phyloP scores from a whole-genome alignment of 1,140 invertebrate species.

The Macrotrachela quadricornifera region DNA sequence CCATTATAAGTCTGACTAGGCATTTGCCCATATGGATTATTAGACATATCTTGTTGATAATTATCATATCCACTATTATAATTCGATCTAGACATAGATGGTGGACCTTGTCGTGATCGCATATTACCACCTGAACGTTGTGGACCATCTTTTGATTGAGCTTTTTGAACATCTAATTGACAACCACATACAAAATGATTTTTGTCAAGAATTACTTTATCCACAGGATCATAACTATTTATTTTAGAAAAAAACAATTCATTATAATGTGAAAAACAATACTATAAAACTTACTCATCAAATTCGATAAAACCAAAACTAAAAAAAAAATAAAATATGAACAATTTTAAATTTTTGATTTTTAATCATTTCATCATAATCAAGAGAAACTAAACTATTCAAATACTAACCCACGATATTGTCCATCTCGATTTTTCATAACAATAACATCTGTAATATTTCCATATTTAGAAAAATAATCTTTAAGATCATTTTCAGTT shows the following conservation, averaged over 20 bases:
- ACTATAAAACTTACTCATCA: constrained; percentile 49
- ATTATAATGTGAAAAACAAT: too few relatives aligned
- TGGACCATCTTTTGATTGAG: constrained; percentile 27
- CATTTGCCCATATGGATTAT: constrained; percentile 10
- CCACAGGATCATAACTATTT: neutral
- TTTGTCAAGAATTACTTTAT: constrained; percentile 21
- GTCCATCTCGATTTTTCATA: constrained; percentile 40
- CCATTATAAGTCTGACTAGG: constrained; percentile 8
- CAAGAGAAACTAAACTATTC: too few relatives aligned
- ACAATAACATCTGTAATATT: constrained; percentile 59
- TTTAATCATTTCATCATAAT: too few relatives aligned
- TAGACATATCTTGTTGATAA: neutral
- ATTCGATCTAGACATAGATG: too few relatives aligned
- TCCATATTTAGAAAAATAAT: constrained; percentile 55
- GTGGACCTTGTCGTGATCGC: too few relatives aligned
- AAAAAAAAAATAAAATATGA: constrained; percentile 76
- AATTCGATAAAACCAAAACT: constrained; percentile 82
- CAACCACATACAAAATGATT: constrained; percentile 29
- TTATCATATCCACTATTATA: neutral
- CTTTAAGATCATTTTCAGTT: constrained; percentile 33
- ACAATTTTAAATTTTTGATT: constrained; percentile 34
- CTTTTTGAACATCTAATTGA: constrained; percentile 34
- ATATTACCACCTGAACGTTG: too few relatives aligned
- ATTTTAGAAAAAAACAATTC: too few relatives aligned
- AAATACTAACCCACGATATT: constrained; percentile 52